Evolutionary conservation across 1,140 invertebrate genomes (phyloP).

Genomic region (Ridgeia piscesae): DNA sequence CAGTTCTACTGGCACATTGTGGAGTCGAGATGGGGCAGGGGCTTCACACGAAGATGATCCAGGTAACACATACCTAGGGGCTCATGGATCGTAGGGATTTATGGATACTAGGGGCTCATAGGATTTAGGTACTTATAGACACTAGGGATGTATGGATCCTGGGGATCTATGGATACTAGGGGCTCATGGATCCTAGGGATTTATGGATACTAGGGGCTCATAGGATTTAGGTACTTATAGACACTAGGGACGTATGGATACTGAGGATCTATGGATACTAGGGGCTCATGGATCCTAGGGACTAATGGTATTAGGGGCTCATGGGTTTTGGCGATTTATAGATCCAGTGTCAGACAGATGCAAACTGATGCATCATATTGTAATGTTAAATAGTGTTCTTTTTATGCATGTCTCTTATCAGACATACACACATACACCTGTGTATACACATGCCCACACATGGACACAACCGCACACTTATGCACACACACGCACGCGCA

Average conservation of each 20-base stretch:
- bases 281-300: background rate
- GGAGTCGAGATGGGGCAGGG: constrained; percentile 96
- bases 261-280: background rate
- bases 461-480: constrained; percentile 88
- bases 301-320: too few species aligned
- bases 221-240: too few species aligned
- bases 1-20: constrained; percentile 84
- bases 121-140: too few species aligned
- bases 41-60: constrained; percentile 91
- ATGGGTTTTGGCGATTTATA: too few species aligned
- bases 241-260: background rate
- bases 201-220: background rate
- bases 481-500: constrained; percentile 86
- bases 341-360: background rate
- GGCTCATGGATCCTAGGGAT: background rate
- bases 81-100: background rate
- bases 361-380: background rate
- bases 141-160: too few species aligned
- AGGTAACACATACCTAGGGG: constrained; percentile 58
- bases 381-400: too few species aligned
- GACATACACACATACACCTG: too few species aligned
- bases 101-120: too few species aligned
- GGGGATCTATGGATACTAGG: background rate
- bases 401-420: too few species aligned
- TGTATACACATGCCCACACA: constrained; percentile 87